phyloP scores from a whole-genome alignment of 2,113 vertebrate genomes.

The Rhinichthys klamathensis region DNA sequence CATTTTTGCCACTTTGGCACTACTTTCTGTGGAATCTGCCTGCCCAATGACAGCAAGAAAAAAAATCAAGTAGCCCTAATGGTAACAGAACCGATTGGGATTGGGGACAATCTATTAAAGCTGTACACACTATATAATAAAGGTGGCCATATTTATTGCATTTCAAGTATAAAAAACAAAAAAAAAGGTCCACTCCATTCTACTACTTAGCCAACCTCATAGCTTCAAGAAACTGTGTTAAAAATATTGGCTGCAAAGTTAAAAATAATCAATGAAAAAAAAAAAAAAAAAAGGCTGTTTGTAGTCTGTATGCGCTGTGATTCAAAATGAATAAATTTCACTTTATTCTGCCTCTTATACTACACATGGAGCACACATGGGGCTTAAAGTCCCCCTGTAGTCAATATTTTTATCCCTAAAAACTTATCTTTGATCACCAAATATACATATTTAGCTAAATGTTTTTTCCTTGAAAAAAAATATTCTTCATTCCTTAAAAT shows the following conservation, averaged over 20 bases:
- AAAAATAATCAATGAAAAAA: neutral
- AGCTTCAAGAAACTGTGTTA: neutral
- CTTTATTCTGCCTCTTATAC: neutral
- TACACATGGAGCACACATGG: neutral
- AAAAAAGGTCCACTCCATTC: neutral
- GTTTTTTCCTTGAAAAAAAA: no score
- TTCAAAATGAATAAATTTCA: neutral
- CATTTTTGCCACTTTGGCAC: neutral
- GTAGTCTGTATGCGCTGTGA: neutral
- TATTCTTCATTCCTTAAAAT: no score
- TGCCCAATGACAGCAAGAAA: neutral
- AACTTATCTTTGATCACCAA: no score
- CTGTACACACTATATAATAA: conserved; percentile 60
- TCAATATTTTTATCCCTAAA: no score
- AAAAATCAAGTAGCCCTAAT: neutral
- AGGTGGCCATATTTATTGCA: conserved; percentile 65
- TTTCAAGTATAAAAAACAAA: conserved; percentile 52
- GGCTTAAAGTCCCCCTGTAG: neutral
- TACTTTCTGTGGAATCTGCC: neutral
- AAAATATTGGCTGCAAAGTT: neutral
- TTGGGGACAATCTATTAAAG: neutral
- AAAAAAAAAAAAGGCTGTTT: neutral
- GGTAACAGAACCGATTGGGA: neutral
- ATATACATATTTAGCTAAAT: no score
- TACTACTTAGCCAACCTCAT: conserved; percentile 1